These are phyloP conservation scores for Watsonalla cultraria DNA, from an alignment of 2,888 invertebrate genomes.

Conservation along the genomic window DNA sequence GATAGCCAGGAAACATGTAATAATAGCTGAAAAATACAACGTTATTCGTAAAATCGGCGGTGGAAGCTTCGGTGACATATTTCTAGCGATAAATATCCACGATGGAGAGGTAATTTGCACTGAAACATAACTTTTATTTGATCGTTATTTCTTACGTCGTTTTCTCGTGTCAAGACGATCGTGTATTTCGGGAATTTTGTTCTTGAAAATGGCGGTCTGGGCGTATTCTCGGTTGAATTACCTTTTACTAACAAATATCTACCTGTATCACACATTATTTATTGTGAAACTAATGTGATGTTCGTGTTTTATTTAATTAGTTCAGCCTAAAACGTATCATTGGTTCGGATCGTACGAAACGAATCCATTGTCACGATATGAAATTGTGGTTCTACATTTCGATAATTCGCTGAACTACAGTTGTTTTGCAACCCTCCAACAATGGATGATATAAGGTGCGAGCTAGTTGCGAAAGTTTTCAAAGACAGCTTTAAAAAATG, in stretches of 20 bases:
- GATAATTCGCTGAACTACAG: slow-evolving; percentile 5
- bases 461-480: not conserved
- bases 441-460: not conserved
- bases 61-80: slow-evolving; percentile 99
- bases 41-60: slow-evolving; percentile 98
- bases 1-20: slow-evolving; percentile 58
- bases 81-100: slow-evolving; percentile 93
- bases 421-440: slow-evolving; percentile 12
- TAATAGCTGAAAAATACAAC: slow-evolving; percentile 93
- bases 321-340: slow-evolving; percentile 13
- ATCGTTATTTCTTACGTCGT: slow-evolving; percentile 24
- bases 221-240: slow-evolving; percentile 36
- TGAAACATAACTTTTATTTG: slow-evolving; percentile 23
- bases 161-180: slow-evolving; percentile 41
- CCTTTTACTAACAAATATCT: not conserved
- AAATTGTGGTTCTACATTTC: slow-evolving; percentile 11
- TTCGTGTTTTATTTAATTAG: slow-evolving; percentile 25
- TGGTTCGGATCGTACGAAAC: slow-evolving; percentile 17
- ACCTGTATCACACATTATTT: not conserved
- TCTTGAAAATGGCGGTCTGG: slow-evolving; percentile 62
- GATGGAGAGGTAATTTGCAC: slow-evolving; percentile 88
- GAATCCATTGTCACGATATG: slow-evolving; percentile 17
- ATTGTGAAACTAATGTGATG: not conserved
- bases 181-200: slow-evolving; percentile 57
- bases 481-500: not conserved